Percentiles rank a stretch among this genome's conserved stretches.
Evolutionary conservation across 2,888 invertebrate species (phyloP).

Genomic region (Leucophenga maculata): DNA sequence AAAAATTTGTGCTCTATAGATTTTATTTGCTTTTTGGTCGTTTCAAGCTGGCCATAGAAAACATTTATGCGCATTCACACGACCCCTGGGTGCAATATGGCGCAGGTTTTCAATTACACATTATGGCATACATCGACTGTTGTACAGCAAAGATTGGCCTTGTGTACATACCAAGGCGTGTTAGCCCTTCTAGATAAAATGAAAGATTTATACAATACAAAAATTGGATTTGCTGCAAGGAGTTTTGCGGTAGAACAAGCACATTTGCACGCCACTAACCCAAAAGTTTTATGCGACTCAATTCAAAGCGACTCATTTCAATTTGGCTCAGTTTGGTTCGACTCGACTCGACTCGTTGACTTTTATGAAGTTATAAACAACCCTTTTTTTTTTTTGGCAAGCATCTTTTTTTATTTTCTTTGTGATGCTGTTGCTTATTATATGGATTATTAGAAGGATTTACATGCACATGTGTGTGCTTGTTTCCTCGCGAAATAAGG

Average conservation of each 20-base stretch:
- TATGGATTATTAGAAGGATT: slow-evolving; percentile 67
- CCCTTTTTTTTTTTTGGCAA: slow-evolving; percentile 4
- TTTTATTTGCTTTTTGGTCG: no score
- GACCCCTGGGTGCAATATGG: slow-evolving; percentile 66
- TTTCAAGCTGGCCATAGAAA: background rate
- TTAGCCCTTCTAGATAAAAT: background rate
- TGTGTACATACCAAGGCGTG: background rate
- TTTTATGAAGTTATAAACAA: slow-evolving; percentile 72
- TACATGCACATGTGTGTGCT: slow-evolving; percentile 41
- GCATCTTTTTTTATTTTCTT: slow-evolving; percentile 30
- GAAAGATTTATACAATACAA: slow-evolving; percentile 41
- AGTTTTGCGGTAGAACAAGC: slow-evolving; percentile 39
- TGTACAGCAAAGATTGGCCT: slow-evolving; percentile 19
- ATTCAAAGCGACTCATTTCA: slow-evolving; percentile 12
- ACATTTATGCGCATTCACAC: slow-evolving; percentile 8
- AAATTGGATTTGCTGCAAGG: slow-evolving; percentile 68
- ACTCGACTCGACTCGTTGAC: slow-evolving; percentile 62
- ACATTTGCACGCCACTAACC: slow-evolving; percentile 19
- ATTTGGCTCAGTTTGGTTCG: slow-evolving; percentile 31
- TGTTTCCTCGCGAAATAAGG: slow-evolving; percentile 33
- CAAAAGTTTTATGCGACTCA: slow-evolving; percentile 4
- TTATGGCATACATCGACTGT: slow-evolving; percentile 52
- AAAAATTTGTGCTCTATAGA: no score
- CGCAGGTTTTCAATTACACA: slow-evolving; percentile 71
- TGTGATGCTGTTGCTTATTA: slow-evolving; percentile 53